A percentile compares a stretch with the other conserved stretches of the same genome.
These are phyloP conservation scores for Operophtera brumata DNA, from an alignment of 2,888 invertebrate species.

Conservation along the genomic window DNA sequence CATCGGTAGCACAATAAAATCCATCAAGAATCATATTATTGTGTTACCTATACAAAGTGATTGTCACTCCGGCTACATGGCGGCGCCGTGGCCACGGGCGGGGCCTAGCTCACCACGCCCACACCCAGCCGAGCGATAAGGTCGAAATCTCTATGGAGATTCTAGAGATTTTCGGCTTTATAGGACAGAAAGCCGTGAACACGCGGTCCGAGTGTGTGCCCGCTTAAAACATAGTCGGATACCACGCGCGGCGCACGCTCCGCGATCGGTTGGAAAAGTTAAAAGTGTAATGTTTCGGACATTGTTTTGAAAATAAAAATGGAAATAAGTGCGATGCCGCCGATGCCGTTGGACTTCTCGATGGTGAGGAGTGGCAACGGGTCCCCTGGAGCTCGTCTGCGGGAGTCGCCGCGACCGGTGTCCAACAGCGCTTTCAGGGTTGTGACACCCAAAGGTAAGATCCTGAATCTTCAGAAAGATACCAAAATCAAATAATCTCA, in stretches of 20 bases:
- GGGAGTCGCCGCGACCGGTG: constrained; percentile 69
- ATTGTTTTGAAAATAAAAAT: constrained; percentile 58
- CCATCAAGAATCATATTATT: constrained; percentile 80
- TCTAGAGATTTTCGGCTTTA: constrained; percentile 72
- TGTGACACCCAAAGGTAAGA: constrained; percentile 83
- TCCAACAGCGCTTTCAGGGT: constrained; percentile 84
- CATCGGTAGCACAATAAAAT: constrained; percentile 77
- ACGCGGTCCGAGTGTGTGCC: constrained; percentile 54
- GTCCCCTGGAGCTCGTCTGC: constrained; percentile 54
- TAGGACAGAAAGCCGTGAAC: constrained; percentile 58
- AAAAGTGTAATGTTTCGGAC: constrained; percentile 48
- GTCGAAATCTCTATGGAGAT: constrained; percentile 72
- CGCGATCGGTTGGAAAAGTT: constrained; percentile 41
- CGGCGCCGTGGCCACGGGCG: constrained; percentile 63
- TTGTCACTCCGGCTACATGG: constrained; percentile 77
- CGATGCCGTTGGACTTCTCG: constrained; percentile 85
- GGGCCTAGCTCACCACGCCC: constrained; percentile 66
- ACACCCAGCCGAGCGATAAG: constrained; percentile 64
- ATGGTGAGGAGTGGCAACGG: constrained; percentile 73
- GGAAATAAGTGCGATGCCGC: constrained; percentile 82
- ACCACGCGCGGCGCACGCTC: constrained; percentile 71
- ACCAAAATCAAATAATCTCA: no score
- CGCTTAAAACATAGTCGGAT: constrained; percentile 69
- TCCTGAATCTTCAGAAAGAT: neutral
- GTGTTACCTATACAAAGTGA: constrained; percentile 81